Conservation (phyloP, 1,140 invertebrate genomes). For the Rhynchophorus ferrugineus region DNA sequence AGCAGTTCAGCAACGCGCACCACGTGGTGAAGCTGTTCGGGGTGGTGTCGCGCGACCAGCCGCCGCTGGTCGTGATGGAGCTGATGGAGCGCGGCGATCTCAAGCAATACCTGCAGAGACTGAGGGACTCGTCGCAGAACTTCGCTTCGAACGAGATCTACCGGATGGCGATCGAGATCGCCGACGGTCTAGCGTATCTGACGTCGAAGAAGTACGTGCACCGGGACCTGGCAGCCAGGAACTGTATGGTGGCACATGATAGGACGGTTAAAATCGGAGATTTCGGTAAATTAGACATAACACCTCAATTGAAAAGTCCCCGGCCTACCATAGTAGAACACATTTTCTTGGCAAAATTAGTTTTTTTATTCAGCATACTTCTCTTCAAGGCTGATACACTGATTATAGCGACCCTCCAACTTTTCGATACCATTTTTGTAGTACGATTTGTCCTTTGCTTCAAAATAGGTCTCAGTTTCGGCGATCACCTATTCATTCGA, state of each 20-base stretch:
- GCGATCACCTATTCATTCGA: too few species aligned
- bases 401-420: too few species aligned
- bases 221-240: conserved; percentile 69
- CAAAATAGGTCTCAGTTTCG: too few species aligned
- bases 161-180: conserved; percentile 68
- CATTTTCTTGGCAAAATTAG: too few species aligned
- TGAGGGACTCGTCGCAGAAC: conserved; percentile 34
- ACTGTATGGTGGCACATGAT: conserved; percentile 67
- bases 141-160: conserved; percentile 40
- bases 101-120: conserved; percentile 53
- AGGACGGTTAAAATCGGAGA: conserved; percentile 67
- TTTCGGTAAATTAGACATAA: conserved; percentile 45
- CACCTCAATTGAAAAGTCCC: too few species aligned
- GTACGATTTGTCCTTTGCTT: too few species aligned
- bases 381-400: too few species aligned
- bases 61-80: conserved; percentile 68
- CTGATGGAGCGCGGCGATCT: conserved; percentile 68
- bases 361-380: too few species aligned
- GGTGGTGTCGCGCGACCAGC: conserved; percentile 58
- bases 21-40: conserved; percentile 67
- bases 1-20: conserved; percentile 56
- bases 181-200: conserved; percentile 74
- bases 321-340: too few species aligned
- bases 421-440: too few species aligned
- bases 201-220: conserved; percentile 66